A percentile compares a stretch with the other conserved stretches of the same genome.
Conservation (phyloP, 2,797 vertebrate genomes). For the Loriculus beryllinus region DNA sequence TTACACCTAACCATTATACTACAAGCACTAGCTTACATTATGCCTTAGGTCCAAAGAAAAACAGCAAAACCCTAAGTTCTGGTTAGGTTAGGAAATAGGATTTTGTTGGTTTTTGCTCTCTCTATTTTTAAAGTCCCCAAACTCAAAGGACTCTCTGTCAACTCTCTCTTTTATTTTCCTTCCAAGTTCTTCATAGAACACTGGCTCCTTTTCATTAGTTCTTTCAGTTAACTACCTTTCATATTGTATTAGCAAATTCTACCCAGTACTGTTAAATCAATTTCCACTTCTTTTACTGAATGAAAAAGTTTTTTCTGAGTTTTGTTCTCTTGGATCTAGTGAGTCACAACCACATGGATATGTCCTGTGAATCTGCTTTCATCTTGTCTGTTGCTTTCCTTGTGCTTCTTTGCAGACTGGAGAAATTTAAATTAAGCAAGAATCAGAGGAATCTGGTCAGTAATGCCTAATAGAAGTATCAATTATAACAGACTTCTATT, state of each 20-base stretch:
- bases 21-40: not conserved
- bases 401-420: not conserved
- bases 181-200: slow-evolving; percentile 30
- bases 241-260: slow-evolving; percentile 25
- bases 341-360: slow-evolving; percentile 41
- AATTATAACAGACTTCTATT: not conserved
- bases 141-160: slow-evolving; percentile 44
- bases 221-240: slow-evolving; percentile 34
- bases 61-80: not conserved
- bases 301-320: not conserved
- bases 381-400: not conserved
- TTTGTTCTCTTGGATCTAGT: not conserved
- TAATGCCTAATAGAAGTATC: not conserved
- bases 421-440: slow-evolving; percentile 7
- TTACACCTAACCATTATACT: not conserved
- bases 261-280: not conserved
- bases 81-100: not conserved
- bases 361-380: slow-evolving; percentile 12
- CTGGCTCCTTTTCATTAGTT: slow-evolving; percentile 23
- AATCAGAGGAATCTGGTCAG: not conserved
- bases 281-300: slow-evolving; percentile 11
- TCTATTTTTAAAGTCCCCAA: slow-evolving; percentile 3
- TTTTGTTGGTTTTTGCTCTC: not conserved
- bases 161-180: slow-evolving; percentile 18
- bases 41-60: not conserved